Evolutionary conservation across 2,888 invertebrate species (phyloP), one percentile per base, ranked within the genome.

Genomic region (Petrolisthes manimaculis): DNA sequence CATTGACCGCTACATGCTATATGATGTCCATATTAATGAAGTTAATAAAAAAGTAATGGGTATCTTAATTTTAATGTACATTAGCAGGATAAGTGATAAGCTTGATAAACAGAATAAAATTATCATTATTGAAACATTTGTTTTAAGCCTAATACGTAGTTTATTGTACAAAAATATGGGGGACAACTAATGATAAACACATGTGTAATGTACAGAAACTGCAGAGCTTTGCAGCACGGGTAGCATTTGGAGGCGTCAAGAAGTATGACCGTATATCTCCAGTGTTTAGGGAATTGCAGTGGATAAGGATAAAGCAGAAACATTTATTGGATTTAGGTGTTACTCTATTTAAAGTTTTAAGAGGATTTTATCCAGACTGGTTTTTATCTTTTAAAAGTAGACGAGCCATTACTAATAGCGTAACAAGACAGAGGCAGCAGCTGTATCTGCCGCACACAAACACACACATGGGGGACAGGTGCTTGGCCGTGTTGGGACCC

Each of bases 11-110:
- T n/a, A 74, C 21, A 74, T 74, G 21, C n/a, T n/a, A n/a, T n/a
- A n/a, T n/a, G n/a, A n/a, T n/a, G n/a, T n/a, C n/a, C n/a, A n/a
- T n/a, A n/a, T n/a, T n/a, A n/a, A n/a, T n/a, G n/a, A n/a, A n/a
- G n/a, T n/a, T n/a, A n/a, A n/a, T n/a, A n/a, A n/a, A 21, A 74
- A 74, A 74, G n/a, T 74, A 74, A 74, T 74, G 74, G 74, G 74
- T 74, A 74, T 74, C 9, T 74, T n/a, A n/a, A n/a, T n/a, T n/a
- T n/a, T n/a, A n/a, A n/a, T n/a, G n/a, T n/a, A n/a, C n/a, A n/a
- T n/a, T n/a, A 74, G 74, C 37, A 74, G n/a, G 37, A 74, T 74
- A 74, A 21, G 9, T 74, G 24, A 74, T 74, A 74, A 21, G 24
- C 37, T 74, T 21, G 21, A 21, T n/a, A 74, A 74, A 74, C 0